These are phyloP conservation scores for Hoplias malabaricus DNA, from an alignment of 2,113 vertebrate genomes.

Conservation along the genomic window DNA sequence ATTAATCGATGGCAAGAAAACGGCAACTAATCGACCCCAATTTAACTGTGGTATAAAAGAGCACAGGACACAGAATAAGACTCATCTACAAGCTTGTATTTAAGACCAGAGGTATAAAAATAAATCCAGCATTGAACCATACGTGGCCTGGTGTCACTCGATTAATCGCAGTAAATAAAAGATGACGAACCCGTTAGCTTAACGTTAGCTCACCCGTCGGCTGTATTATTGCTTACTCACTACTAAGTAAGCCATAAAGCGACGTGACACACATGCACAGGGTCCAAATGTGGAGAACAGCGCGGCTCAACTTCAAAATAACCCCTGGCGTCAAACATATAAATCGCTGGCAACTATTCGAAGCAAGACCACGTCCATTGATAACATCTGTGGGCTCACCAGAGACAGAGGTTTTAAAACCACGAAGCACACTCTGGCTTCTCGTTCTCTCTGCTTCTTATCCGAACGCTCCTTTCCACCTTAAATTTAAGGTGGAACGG, in stretches of 20 bases:
- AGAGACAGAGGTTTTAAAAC: neutral
- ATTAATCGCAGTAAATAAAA: neutral
- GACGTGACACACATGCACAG: slow-evolving; percentile 8
- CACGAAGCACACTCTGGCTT: too few relatives aligned
- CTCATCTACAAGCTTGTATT: too few relatives aligned
- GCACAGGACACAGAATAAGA: too few relatives aligned
- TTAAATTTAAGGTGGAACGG: too few relatives aligned
- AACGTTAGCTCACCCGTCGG: neutral
- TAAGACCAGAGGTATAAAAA: too few relatives aligned
- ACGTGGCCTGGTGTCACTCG: neutral
- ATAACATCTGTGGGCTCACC: too few relatives aligned
- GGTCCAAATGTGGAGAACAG: neutral
- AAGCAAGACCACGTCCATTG: neutral
- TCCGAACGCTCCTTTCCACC: too few relatives aligned
- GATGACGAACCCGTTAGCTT: neutral
- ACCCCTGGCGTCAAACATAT: neutral
- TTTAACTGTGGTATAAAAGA: too few relatives aligned
- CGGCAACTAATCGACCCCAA: too few relatives aligned
- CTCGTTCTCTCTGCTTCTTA: too few relatives aligned
- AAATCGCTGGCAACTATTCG: neutral
- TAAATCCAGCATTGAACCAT: neutral
- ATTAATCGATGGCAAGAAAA: too few relatives aligned
- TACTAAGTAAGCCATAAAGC: slow-evolving; percentile 6
- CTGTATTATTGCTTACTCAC: slow-evolving; percentile 7
- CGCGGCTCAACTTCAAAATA: neutral